Conservation (phyloP, 2,888 invertebrate species). For the Microplitis manilae region DNA sequence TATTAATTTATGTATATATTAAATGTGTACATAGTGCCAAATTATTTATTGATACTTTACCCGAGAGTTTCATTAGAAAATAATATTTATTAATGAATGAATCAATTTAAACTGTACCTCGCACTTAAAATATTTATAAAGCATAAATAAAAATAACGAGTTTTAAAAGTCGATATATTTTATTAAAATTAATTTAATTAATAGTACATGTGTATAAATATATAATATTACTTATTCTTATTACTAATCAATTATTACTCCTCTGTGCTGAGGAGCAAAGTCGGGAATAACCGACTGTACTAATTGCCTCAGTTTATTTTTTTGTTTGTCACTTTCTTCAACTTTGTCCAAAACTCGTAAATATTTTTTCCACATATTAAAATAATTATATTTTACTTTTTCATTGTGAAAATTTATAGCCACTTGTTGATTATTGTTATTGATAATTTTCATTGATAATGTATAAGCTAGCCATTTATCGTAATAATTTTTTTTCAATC, state of each 20-base stretch:
- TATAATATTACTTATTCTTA: background rate
- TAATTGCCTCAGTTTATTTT: constrained; percentile 62
- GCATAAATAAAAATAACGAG: constrained; percentile 6
- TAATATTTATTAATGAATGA: background rate
- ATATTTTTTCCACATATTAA: constrained; percentile 61
- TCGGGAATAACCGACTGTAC: constrained; percentile 65
- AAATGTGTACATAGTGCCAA: background rate
- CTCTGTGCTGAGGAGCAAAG: constrained; percentile 61
- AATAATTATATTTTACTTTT: constrained; percentile 54
- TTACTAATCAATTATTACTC: constrained; percentile 57
- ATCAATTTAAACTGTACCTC: background rate
- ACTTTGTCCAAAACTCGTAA: constrained; percentile 57
- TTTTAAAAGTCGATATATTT: constrained; percentile 4
- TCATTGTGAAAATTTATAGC: constrained; percentile 53
- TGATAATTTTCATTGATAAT: constrained; percentile 68
- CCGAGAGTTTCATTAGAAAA: constrained; percentile 12
- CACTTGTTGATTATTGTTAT: constrained; percentile 51
- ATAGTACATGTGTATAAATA: constrained; percentile 39
- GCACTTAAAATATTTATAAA: background rate
- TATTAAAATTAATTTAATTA: background rate
- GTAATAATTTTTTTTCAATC: constrained; percentile 74
- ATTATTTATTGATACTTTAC: background rate
- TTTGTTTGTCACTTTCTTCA: constrained; percentile 61
- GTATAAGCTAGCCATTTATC: constrained; percentile 73
- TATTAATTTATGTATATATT: constrained; percentile 49